These are phyloP conservation scores for Macrophya alboannulata DNA, from an alignment of 2,888 invertebrate genomes.

Conservation along the genomic window DNA sequence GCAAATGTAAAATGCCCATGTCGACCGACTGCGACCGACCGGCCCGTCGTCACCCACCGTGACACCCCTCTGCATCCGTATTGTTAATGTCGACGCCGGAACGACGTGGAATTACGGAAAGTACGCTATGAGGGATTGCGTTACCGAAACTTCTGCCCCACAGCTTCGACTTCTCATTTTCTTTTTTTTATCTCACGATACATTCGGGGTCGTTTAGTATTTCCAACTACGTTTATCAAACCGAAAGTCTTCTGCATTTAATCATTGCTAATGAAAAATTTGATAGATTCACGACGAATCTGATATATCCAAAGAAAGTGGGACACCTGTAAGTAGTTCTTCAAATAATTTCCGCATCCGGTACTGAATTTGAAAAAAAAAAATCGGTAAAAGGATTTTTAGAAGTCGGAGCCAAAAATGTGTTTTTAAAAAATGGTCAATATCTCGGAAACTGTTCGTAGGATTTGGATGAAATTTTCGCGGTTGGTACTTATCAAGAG, in stretches of 20 bases:
- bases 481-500: too few relatives aligned
- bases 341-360: not conserved
- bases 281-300: not conserved
- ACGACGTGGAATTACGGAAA: conserved; percentile 40
- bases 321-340: not conserved
- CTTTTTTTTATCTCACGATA: not conserved
- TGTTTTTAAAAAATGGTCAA: not conserved
- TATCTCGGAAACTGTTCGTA: not conserved
- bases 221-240: not conserved
- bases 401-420: not conserved
- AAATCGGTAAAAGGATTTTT: not conserved
- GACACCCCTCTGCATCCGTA: conserved; percentile 63
- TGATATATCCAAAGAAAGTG: not conserved
- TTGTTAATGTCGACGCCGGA: conserved; percentile 63
- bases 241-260: not conserved
- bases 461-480: too few relatives aligned
- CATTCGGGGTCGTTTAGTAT: not conserved
- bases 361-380: not conserved
- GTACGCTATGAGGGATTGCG: conserved; percentile 55
- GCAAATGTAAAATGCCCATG: conserved; percentile 66
- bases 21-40: conserved; percentile 44
- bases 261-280: not conserved
- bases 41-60: conserved; percentile 69
- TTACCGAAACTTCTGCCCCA: conserved; percentile 52
- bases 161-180: conserved; percentile 39